Evolutionary conservation across 2,888 invertebrate species (phyloP), one percentile per base, ranked within the genome.

Genomic region (Beris morrisii): DNA sequence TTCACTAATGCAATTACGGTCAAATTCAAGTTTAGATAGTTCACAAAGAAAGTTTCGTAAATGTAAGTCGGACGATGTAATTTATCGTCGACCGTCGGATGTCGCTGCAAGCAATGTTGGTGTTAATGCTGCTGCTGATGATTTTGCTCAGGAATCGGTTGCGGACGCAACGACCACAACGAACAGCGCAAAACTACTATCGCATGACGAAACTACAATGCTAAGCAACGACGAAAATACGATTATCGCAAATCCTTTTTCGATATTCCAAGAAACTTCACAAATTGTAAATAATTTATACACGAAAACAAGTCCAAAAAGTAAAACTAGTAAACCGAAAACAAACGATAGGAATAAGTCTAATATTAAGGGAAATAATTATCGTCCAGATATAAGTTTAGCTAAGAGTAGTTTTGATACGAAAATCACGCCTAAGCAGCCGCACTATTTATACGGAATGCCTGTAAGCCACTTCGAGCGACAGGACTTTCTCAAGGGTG

Each of bases 181-280:
- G 5, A 5, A 9, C 5, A 38, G 9, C 38, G 38, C 1, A 7
- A 38, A 7, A 5, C 5, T 5, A 7, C 7, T 38, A 9, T 38
- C 13, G 2, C 11, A 38, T 9, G 13, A 9, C 4, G 28, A 11
- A 30, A 31, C 31, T 15, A 15, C 7, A 50, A 43, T 22, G 38
- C 38, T 46, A n/a, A 50, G 56, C 44, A 59, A 66, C 13, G 64
- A 67, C 58, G 67, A 53, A 9, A 76, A 74, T 70, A 79, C 78
- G 43, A 79, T 80, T 31, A 79, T 80, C 43, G 79, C 79, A 9
- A 80, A 80, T 72, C 80, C 80, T 31, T 80, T 80, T 69, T 79
- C 79, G 54, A 79, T 77, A 43, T 78, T 77, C 48, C 78, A 78
- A 65, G 80, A 80, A 5, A 44, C 44, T 28, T 32, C 46, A 31